Conservation (phyloP, 1,140 invertebrate species). For the Ceratosolen solmsi region DNA sequence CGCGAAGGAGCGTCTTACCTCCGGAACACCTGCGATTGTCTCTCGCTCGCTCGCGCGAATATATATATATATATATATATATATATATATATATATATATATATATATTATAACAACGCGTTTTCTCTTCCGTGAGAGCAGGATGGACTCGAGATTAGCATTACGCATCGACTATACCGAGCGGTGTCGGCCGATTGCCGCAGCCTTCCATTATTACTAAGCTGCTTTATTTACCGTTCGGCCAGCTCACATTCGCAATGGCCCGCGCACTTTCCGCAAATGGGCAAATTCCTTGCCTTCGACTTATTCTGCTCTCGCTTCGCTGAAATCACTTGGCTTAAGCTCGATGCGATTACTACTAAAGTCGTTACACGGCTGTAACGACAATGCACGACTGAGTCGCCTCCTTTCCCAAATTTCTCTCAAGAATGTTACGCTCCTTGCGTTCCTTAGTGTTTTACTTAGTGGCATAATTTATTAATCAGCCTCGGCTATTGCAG, state of each 20-base stretch:
- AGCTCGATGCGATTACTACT: no score
- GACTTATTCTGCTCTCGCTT: background rate
- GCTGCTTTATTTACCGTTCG: no score
- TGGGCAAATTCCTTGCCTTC: background rate
- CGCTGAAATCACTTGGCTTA: background rate
- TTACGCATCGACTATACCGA: background rate
- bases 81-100: no score
- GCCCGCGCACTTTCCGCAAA: background rate
- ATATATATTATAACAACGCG: constrained; percentile 9
- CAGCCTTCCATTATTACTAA: no score
- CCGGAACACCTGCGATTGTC: constrained; percentile 40
- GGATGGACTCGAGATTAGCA: background rate
- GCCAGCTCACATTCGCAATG: no score
- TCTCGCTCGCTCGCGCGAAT: background rate
- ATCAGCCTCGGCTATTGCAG: no score
- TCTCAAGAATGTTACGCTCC: background rate
- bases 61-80: no score
- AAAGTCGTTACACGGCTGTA: no score
- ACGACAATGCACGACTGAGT: background rate
- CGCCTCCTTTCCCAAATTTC: background rate
- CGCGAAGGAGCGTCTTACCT: constrained; percentile 3
- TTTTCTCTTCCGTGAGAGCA: constrained; percentile 48
- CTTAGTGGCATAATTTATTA: no score
- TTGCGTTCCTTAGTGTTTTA: no score
- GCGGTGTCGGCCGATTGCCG: no score